These are phyloP conservation scores for Anisognathus igniventris DNA, from an alignment of 2,797 vertebrate species.

Conservation along the genomic window DNA sequence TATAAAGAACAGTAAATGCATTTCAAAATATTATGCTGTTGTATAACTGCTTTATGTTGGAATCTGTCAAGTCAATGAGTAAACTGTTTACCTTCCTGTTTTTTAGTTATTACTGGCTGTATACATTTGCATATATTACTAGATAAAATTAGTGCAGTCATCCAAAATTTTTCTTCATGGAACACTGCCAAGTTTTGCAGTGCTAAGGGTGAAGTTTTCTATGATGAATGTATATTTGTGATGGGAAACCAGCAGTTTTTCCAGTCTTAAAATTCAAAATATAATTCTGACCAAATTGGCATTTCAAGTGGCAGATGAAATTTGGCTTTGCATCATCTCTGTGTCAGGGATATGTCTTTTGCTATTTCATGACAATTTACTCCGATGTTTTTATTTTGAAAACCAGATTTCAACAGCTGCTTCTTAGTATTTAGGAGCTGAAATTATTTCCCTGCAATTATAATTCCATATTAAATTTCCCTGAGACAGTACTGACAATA, in stretches of 20 bases:
- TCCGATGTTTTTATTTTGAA: neutral
- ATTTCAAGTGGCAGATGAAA: neutral
- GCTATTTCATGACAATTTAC: neutral
- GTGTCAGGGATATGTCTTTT: neutral
- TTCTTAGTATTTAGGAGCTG: neutral
- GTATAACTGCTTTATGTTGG: neutral
- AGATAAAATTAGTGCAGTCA: neutral
- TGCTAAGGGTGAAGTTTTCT: neutral
- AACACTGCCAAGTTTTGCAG: neutral
- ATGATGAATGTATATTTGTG: neutral
- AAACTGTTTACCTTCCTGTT: neutral
- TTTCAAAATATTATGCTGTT: neutral
- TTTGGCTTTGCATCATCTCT: neutral
- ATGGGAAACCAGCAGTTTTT: neutral
- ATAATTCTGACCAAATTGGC: neutral
- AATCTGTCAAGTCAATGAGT: neutral
- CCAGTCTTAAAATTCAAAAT: neutral
- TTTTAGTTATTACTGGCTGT: neutral
- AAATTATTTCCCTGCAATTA: neutral
- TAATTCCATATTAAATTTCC: neutral
- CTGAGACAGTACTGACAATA: neutral
- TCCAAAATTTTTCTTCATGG: neutral
- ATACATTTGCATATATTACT: neutral
- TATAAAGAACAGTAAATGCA: neutral
- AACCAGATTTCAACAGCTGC: neutral